Evolutionary conservation across 2,888 invertebrate species (phyloP).

Genomic region (Vandiemenella viatica): DNA sequence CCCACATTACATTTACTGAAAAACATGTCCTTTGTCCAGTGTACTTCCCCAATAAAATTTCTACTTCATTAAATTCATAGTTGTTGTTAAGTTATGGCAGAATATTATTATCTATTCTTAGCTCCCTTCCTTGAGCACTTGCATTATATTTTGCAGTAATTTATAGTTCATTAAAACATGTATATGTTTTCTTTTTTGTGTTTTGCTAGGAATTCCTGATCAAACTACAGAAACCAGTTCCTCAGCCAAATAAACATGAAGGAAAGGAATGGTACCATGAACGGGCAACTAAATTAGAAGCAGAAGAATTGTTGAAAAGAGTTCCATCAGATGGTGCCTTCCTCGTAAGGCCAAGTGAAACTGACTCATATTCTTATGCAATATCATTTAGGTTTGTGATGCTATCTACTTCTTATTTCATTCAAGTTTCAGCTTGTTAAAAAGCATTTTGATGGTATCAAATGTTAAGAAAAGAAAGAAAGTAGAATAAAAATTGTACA

Average conservation of each 20-base stretch:
- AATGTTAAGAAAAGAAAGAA: too few species aligned
- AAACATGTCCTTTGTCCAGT: too few species aligned
- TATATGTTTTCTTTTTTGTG: background rate
- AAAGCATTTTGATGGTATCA: background rate
- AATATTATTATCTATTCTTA: too few species aligned
- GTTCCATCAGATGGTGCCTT: constrained; percentile 86
- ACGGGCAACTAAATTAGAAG: constrained; percentile 59
- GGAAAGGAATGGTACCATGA: constrained; percentile 87
- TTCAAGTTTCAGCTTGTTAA: background rate
- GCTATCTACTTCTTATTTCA: background rate
- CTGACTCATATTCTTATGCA: constrained; percentile 71
- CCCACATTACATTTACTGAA: too few species aligned
- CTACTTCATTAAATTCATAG: too few species aligned
- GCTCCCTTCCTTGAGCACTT: too few species aligned
- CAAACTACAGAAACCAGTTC: constrained; percentile 76
- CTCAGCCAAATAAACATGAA: constrained; percentile 88
- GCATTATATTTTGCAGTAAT: too few species aligned
- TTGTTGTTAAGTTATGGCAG: too few species aligned
- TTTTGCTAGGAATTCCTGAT: constrained; percentile 61
- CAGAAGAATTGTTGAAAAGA: constrained; percentile 76
- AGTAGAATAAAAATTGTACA: background rate
- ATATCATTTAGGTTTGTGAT: constrained; percentile 71
- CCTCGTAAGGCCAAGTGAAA: constrained; percentile 80
- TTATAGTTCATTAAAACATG: background rate
- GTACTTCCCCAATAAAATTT: too few species aligned